These are phyloP conservation scores for Asobara japonica DNA, from an alignment of 1,140 invertebrate genomes.

Conservation along the genomic window DNA sequence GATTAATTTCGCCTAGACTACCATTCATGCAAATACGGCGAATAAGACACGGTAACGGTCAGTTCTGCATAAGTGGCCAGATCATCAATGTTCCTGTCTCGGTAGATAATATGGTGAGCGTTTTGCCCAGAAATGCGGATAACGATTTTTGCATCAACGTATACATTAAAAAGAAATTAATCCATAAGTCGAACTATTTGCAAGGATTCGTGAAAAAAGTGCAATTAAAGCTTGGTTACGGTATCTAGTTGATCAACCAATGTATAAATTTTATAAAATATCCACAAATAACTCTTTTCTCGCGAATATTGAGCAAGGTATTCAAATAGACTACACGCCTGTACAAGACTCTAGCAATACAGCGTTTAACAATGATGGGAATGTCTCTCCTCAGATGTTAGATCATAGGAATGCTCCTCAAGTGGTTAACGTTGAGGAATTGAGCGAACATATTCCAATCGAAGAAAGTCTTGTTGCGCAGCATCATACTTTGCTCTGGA, in stretches of 20 bases:
- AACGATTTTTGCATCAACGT: slow-evolving; percentile 18
- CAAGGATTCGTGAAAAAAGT: slow-evolving; percentile 11
- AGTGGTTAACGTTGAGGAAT: background rate
- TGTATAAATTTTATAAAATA: background rate
- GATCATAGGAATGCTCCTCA: background rate
- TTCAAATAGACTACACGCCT: background rate
- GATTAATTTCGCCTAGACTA: slow-evolving; percentile 17
- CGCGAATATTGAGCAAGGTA: background rate
- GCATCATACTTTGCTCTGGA: slow-evolving; percentile 2
- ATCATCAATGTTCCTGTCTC: slow-evolving; percentile 22
- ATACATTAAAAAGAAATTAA: slow-evolving; percentile 14
- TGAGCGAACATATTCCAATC: background rate
- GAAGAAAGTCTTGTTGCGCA: background rate
- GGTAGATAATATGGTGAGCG: slow-evolving; percentile 14
- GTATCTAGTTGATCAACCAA: background rate
- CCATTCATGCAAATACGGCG: slow-evolving; percentile 27
- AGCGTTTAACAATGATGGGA: background rate
- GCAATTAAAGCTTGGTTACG: background rate
- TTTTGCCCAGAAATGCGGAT: background rate
- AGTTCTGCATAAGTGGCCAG: slow-evolving; percentile 15
- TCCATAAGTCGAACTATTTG: background rate
- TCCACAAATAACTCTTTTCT: background rate
- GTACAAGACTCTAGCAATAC: too few species aligned
- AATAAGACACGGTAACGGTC: slow-evolving; percentile 12
- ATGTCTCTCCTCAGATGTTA: background rate